phyloP scores from a whole-genome alignment of 2,888 invertebrate genomes.

The Microctonus aethiopoides region DNA sequence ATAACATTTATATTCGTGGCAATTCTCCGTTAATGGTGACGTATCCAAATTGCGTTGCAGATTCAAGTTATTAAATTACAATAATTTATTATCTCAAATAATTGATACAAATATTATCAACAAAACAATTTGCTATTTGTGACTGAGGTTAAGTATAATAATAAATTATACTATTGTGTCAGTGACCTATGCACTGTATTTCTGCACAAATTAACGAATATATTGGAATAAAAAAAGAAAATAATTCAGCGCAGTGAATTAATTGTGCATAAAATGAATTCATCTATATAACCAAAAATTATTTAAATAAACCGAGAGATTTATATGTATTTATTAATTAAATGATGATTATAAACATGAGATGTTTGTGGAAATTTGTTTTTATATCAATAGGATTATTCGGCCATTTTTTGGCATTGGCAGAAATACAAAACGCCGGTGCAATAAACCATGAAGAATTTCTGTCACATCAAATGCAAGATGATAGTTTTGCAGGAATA shows the following conservation, averaged over 20 bases:
- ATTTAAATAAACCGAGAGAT: background rate
- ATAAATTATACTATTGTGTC: background rate
- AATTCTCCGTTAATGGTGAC: background rate
- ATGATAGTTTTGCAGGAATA: background rate
- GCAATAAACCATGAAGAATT: constrained; percentile 17
- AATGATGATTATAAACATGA: background rate
- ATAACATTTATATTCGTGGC: background rate
- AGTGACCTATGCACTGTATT: background rate
- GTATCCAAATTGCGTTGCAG: background rate
- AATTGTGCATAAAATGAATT: background rate
- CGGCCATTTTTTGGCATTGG: constrained; percentile 9
- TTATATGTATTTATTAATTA: too few relatives aligned
- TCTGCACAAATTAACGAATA: background rate
- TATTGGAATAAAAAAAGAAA: background rate
- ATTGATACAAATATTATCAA: too few relatives aligned
- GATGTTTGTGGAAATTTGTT: constrained; percentile 11
- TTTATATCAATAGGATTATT: constrained; percentile 24
- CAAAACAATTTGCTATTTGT: too few relatives aligned
- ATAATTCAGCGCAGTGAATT: background rate
- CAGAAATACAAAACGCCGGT: constrained; percentile 20
- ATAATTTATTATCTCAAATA: too few relatives aligned
- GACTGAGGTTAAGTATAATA: background rate
- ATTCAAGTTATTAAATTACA: too few relatives aligned
- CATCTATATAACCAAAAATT: background rate
- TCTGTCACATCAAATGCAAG: background rate